Base-by-base conservation (phyloP, 1,140 invertebrate genomes). In the Drosophila teissieri region DNA sequence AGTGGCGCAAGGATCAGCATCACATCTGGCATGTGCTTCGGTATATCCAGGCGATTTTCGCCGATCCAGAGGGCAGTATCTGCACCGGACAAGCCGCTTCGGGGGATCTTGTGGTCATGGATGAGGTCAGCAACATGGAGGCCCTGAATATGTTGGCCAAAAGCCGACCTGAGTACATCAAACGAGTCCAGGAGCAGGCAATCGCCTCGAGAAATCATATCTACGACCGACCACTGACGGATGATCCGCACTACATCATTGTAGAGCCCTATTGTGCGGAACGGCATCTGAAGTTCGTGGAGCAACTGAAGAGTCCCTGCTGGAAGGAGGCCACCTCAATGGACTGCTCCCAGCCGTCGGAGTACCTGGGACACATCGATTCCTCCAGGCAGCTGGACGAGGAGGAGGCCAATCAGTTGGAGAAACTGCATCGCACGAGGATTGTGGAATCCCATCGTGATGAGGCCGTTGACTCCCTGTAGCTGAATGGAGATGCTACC, bases 11-110 rank as follows among this genome's bases (percentile, higher is more conserved):
- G 91, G 95, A 95, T 86, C 94, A 96, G 39, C 94, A 98, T 92
- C 95, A 97, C 93, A 93, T 98, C 48, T 98, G 97, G 96, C 97
- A 98, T 92, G 93, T 98, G 69, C 92, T 98, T 19, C 95, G 97
- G 92, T 98, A 96, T 93, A 94, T 97, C 31, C 95, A 96, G 63
- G 95, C 95, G 91, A 94, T 96, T 81, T 97, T 99, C 92, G 70
- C 67, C 10, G 90, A 92, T 73, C 83, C 83, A 1, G 83, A 89
- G 17, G 72, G 72, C 39, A 78, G 80, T 22, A 39, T 83, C 10
- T 57, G 51, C n/a, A 22, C 48, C 2, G 52, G 45, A 0, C 24
- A 69, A 12, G 19, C 27, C 0, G 2, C 55, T 1, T 36, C 44
- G 10, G 63, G 63, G 10, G 40, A 67, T 7, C 39, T 49, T 93